Evolutionary conservation across 1,140 invertebrate species (phyloP).

Genomic region (Monochamus saltuarius): DNA sequence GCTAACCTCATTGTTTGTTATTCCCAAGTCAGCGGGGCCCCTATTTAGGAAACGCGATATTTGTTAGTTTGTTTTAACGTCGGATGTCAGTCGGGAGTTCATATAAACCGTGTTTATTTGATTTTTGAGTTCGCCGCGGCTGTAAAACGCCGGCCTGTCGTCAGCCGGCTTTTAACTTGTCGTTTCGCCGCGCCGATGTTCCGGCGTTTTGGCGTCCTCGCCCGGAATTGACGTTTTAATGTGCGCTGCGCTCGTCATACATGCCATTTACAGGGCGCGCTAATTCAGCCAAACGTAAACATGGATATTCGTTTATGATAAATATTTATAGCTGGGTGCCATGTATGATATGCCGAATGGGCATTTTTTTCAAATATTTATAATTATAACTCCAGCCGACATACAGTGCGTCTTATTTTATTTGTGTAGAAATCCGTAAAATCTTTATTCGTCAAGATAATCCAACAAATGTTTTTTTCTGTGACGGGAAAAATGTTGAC

Average conservation of each 20-base stretch:
- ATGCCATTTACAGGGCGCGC: no score
- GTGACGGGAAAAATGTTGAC: no score
- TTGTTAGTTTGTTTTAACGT: conserved; percentile 22
- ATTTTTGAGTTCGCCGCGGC: conserved; percentile 7
- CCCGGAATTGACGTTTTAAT: conserved; percentile 10
- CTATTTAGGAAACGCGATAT: conserved; percentile 21
- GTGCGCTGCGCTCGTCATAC: neutral
- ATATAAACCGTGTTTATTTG: conserved; percentile 14
- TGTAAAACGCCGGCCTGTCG: conserved; percentile 8
- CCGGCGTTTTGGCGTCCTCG: neutral
- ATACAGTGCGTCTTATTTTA: no score
- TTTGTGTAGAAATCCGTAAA: no score
- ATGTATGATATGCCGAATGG: no score
- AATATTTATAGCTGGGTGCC: no score
- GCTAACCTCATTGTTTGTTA: conserved; percentile 17
- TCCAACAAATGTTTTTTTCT: no score
- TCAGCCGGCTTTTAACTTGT: conserved; percentile 8
- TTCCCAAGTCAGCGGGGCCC: conserved; percentile 17
- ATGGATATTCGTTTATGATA: no score
- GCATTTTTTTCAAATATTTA: no score
- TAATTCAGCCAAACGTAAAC: no score
- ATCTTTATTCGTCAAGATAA: no score
- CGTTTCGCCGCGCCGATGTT: neutral
- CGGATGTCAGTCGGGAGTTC: conserved; percentile 13
- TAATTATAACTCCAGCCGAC: no score